Evolutionary conservation across 1,140 invertebrate genomes (phyloP).

Genomic region (Heliothis virescens): DNA sequence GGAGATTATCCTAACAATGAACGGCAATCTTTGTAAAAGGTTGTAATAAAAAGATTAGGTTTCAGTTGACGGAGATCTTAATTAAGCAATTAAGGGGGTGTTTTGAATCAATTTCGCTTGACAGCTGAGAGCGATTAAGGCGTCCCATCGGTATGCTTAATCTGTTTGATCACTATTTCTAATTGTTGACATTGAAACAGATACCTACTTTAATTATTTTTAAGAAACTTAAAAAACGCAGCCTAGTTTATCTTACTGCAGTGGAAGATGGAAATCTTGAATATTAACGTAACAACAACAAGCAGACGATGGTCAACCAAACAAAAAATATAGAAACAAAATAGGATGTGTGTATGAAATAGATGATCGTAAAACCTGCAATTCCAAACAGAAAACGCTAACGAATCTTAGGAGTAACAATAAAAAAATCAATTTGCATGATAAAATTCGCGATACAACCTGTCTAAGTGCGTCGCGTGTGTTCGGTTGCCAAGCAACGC

Average conservation of each 20-base stretch:
- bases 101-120: conserved; percentile 22
- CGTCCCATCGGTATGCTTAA: conserved; percentile 11
- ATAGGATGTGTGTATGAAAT: neutral
- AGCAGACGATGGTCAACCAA: neutral
- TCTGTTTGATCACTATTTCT: neutral
- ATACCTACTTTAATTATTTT: too few relatives aligned
- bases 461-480: conserved; percentile 64
- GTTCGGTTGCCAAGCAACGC: conserved; percentile 80
- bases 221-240: too few relatives aligned
- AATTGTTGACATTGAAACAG: too few relatives aligned
- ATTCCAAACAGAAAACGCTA: conserved; percentile 28
- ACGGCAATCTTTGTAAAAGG: neutral
- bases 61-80: conserved; percentile 1
- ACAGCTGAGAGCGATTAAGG: conserved; percentile 25
- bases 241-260: too few relatives aligned
- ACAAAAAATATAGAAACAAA: conserved; percentile 23
- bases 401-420: conserved; percentile 18
- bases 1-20: neutral
- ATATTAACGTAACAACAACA: too few relatives aligned
- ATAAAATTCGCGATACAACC: conserved; percentile 50
- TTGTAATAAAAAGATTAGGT: conserved; percentile 9
- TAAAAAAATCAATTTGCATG: conserved; percentile 40
- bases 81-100: conserved; percentile 21
- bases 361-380: conserved; percentile 1
- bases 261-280: too few relatives aligned